Base-by-base conservation (phyloP, 1,140 invertebrate genomes). In the Mya arenaria region DNA sequence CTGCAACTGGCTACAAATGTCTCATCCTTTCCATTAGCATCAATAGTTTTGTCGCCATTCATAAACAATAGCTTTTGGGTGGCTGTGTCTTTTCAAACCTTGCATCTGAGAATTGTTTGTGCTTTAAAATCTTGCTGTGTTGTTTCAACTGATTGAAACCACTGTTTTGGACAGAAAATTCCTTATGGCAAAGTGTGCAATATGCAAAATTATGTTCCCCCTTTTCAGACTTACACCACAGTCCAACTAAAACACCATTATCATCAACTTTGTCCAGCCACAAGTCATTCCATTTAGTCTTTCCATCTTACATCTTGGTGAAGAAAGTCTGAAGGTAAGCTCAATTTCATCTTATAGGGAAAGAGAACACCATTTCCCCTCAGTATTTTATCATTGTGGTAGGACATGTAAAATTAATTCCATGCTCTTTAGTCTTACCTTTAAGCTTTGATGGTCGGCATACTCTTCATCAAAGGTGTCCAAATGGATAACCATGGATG, bases 161-260 rank as follows among this genome's bases (percentile, higher is more conserved):
- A 39, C 25, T 39, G 34, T 68, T 39, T 19, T 41, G 37, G 65
- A 68, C 65, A 68, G 34, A 68, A 68, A 68, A 68, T 68, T 41
- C 13, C 65, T 68, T 68, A 25, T 36, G 36, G 37, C 65, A 68
- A 25, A 68, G 34, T 4, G 65, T 63, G 30, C 60, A 63, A 30
- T 28, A 63, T 10, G 60, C 60, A 28, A 63, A 23, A 19, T 63
- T 32, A 63, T 23, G 25, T 28, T 63, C 34, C 19, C 60, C 60
- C 28, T 63, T 63, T 34, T 30, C 60, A 63, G 6, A 30, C 30
- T 63, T 63, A 6, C 60, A 15, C 60, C 60, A 63, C 5, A 30
- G 13, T 28, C 23, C 23, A 23, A 63, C 60, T 15, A 30, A 44
- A 44, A 63, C 60, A 63, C 32, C 30, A 63, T 63, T 63, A 32